Evolutionary conservation across 1,140 invertebrate species (phyloP).

Genomic region (Teleogryllus occipitalis): DNA sequence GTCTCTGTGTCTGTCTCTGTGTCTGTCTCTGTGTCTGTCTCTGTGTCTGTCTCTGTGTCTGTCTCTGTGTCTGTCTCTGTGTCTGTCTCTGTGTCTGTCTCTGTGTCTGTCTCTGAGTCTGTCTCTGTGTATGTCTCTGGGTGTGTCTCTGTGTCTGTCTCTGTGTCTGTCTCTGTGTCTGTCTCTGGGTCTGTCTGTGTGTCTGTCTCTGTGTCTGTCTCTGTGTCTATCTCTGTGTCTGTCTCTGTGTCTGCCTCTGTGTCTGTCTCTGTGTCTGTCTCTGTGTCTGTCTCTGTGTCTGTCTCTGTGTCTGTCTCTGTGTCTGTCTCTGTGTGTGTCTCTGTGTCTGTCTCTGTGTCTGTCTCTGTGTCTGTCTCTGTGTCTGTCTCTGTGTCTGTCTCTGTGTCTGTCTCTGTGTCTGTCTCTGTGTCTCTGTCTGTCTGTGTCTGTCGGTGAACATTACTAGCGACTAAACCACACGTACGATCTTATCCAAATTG

Average conservation of each 20-base stretch:
- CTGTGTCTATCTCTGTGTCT: background rate
- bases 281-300: conserved; percentile 5
- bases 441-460: conserved; percentile 7
- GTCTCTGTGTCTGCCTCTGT: too few relatives aligned
- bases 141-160: too few relatives aligned
- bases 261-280: background rate
- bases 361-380: background rate
- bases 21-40: too few relatives aligned
- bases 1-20: too few relatives aligned
- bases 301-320: conserved; percentile 1
- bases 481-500: too few relatives aligned
- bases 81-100: too few relatives aligned
- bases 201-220: background rate
- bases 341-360: conserved; percentile 1
- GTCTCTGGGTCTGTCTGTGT: background rate
- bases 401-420: conserved; percentile 5
- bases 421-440: background rate
- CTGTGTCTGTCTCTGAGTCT: too few relatives aligned
- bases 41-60: too few relatives aligned
- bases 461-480: too few relatives aligned
- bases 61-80: too few relatives aligned
- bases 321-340: background rate
- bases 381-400: background rate
- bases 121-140: too few relatives aligned
- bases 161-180: background rate